phyloP scores from a whole-genome alignment of 2,888 invertebrate genomes.

The Drosophila trichaetosa region DNA sequence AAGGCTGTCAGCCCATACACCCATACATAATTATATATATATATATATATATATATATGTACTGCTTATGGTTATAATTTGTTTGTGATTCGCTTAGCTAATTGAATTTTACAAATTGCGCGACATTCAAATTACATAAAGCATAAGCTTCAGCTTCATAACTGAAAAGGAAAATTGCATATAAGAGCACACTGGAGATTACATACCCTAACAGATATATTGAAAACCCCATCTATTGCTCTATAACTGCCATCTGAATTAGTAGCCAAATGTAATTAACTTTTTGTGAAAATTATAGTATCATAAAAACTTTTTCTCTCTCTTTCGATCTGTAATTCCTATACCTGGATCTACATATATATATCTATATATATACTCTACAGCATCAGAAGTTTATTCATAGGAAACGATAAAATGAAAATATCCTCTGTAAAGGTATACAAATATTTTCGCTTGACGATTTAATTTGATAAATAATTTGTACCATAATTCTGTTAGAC shows the following conservation, averaged over 20 bases:
- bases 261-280: neutral
- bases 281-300: no score
- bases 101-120: slow-evolving; percentile 65
- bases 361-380: neutral
- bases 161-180: slow-evolving; percentile 3
- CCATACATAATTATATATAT: slow-evolving; percentile 4
- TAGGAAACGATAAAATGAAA: neutral
- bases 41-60: no score
- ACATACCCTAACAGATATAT: neutral
- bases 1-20: slow-evolving; percentile 29
- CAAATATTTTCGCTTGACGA: neutral
- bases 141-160: slow-evolving; percentile 11
- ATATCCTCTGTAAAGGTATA: neutral
- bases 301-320: neutral
- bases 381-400: neutral
- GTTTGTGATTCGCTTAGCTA: slow-evolving; percentile 69
- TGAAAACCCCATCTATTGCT: neutral
- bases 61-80: slow-evolving; percentile 29
- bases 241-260: fast-evolving
- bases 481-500: slow-evolving; percentile 20
- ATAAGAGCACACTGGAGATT: neutral
- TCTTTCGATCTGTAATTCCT: neutral
- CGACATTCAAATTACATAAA: slow-evolving; percentile 33
- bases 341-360: neutral
- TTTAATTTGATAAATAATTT: slow-evolving; percentile 21